Base-by-base conservation (phyloP, 2,113 vertebrate genomes). In the Dolichallabes microphthalmus region DNA sequence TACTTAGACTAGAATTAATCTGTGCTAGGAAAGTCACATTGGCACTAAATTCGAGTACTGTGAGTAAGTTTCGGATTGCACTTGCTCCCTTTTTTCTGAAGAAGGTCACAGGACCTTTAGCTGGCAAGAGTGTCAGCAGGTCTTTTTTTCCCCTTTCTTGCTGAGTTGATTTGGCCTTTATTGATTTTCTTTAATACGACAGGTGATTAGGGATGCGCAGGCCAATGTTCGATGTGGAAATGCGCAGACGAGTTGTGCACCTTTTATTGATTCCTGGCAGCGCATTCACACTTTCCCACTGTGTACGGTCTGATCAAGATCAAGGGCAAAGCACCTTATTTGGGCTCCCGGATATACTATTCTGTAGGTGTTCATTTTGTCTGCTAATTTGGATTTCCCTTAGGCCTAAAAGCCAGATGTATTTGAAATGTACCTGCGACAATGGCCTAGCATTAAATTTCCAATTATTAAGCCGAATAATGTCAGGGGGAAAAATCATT, bases 141-240 rank as follows among this genome's bases (percentile, higher is more conserved):
- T 30, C 4, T 80, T 82, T 89, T 20, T 45, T 73, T 17, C 14
- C 57, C 81, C 63, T 66, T 83, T 84, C 85, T 68, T 80, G 17
- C 77, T 66, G 69, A 57, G 30, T 83, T 32, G 71, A 80, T 64
- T 55, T 69, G 20, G 63, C 11, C n/a, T 57, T 3, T 82, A 90
- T 87, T 84, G 89, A 89, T 90, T 87, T 90, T 66, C 81, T 73
- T 80, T 89, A 82, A 81, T 82, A 88, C 66, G 81, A 50, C 32
- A 82, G 80, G 86, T 85, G 85, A 86, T 86, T 79, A 82, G 87
- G 52, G 69, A 86, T 73, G 64, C 58, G 45, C 78, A 39, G 30
- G 63, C 61, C 76, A 83, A 39, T 61, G 57, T 58, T 84, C 69
- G n/a, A 58, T 64, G 14, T 58, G 64, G 85, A 80, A 80, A 77